phyloP scores from a whole-genome alignment of 2,797 vertebrate genomes.

The Cheirogaleus major region DNA sequence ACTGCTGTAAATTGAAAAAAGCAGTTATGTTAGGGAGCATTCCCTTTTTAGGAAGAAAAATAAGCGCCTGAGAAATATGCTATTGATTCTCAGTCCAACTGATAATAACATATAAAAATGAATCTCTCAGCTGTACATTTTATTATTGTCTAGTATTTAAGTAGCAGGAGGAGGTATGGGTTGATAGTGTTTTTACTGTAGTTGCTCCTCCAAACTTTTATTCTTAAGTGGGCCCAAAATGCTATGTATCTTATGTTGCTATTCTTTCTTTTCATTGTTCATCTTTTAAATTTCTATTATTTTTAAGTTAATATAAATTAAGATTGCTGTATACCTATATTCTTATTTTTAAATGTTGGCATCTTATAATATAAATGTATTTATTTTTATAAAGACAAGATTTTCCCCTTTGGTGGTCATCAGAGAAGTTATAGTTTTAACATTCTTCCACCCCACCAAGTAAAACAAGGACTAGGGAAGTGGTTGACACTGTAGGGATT shows the following conservation, averaged over 20 bases:
- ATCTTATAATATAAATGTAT: not conserved
- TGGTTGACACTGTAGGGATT: not conserved
- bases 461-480: not conserved
- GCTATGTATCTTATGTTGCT: not conserved
- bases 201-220: constrained; percentile 4
- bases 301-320: constrained; percentile 29
- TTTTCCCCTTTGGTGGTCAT: not conserved
- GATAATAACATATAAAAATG: not conserved
- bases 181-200: not conserved
- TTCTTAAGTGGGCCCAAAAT: not conserved
- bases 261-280: not conserved
- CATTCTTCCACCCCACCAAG: not conserved
- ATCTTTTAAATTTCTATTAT: not conserved
- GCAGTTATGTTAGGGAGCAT: not conserved
- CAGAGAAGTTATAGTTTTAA: not conserved
- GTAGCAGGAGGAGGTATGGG: not conserved
- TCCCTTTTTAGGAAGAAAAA: constrained; percentile 58
- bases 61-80: constrained; percentile 1
- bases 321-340: not conserved
- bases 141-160: constrained; percentile 35
- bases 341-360: not conserved
- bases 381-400: constrained; percentile 29
- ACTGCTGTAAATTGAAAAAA: constrained; percentile 10
- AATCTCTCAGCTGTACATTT: not conserved
- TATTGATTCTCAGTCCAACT: constrained; percentile 19